Evolutionary conservation across 2,113 vertebrate genomes (phyloP).

Genomic region (Scomber colias): DNA sequence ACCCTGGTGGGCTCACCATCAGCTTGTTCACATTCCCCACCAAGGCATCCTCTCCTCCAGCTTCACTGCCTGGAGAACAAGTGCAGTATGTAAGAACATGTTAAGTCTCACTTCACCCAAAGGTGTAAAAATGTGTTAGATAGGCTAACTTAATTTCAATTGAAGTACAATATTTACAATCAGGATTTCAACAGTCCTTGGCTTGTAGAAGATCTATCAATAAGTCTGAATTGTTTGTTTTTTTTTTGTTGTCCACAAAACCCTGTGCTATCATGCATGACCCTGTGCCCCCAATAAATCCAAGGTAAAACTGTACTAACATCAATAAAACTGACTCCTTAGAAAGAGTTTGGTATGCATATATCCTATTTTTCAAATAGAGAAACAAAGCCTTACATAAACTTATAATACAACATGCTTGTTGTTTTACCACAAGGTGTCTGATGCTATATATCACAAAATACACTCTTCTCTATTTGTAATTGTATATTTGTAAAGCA

Average conservation of each 20-base stretch:
- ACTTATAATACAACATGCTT: too few species aligned
- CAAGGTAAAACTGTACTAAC: neutral
- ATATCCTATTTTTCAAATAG: too few species aligned
- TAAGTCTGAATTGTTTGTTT: neutral
- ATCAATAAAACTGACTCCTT: too few species aligned
- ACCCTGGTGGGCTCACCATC: constrained; percentile 88
- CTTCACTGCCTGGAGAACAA: constrained; percentile 85
- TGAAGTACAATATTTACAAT: too few species aligned
- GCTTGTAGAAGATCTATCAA: too few species aligned
- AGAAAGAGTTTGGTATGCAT: neutral
- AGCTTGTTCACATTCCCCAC: constrained; percentile 95
- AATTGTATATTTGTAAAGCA: too few species aligned
- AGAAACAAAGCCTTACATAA: too few species aligned
- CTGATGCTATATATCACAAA: too few species aligned
- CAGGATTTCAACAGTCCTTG: too few species aligned
- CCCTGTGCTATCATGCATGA: neutral
- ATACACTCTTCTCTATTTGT: too few species aligned
- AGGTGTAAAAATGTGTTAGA: neutral
- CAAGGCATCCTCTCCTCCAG: constrained; percentile 91
- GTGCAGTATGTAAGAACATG: neutral
- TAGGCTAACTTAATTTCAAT: neutral
- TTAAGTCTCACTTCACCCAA: neutral
- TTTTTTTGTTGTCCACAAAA: neutral
- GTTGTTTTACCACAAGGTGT: too few species aligned
- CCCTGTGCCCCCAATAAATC: neutral